Evolutionary conservation across 2,113 vertebrate species (phyloP).

Genomic region (Ranitomeya imitator): DNA sequence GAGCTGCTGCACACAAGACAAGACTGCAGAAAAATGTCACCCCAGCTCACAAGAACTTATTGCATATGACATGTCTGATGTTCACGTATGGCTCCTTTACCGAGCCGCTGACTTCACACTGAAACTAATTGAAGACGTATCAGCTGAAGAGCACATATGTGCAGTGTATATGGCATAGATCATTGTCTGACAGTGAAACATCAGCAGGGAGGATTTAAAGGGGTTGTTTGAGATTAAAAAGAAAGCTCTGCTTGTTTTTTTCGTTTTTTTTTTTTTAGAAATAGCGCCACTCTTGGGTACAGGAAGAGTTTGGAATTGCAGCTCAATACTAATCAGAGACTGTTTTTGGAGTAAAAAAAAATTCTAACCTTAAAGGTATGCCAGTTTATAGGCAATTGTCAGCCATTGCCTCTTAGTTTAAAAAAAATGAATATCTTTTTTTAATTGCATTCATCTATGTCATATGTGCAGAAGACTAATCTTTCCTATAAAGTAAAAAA

Average conservation of each 20-base stretch:
- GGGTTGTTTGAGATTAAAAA: not conserved
- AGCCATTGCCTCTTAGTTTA: too few species aligned
- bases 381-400: too few species aligned
- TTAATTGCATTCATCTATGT: too few species aligned
- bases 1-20: slow-evolving; percentile 21
- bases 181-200: not conserved
- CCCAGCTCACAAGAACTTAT: not conserved
- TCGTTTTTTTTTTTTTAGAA: too few species aligned
- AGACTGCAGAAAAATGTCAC: not conserved
- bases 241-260: not conserved
- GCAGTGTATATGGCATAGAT: not conserved
- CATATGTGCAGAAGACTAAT: too few species aligned
- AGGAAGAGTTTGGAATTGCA: too few species aligned
- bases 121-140: not conserved
- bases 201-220: not conserved
- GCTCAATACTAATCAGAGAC: too few species aligned
- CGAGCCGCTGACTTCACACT: not conserved
- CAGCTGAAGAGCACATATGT: not conserved
- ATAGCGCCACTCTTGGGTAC: too few species aligned
- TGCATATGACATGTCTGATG: not conserved
- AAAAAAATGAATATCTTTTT: too few species aligned
- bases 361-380: too few species aligned
- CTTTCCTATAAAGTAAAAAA: too few species aligned
- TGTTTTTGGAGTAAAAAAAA: too few species aligned
- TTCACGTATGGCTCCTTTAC: not conserved